Conservation (phyloP, 1,140 invertebrate genomes). For the Eriocheir sinensis region DNA sequence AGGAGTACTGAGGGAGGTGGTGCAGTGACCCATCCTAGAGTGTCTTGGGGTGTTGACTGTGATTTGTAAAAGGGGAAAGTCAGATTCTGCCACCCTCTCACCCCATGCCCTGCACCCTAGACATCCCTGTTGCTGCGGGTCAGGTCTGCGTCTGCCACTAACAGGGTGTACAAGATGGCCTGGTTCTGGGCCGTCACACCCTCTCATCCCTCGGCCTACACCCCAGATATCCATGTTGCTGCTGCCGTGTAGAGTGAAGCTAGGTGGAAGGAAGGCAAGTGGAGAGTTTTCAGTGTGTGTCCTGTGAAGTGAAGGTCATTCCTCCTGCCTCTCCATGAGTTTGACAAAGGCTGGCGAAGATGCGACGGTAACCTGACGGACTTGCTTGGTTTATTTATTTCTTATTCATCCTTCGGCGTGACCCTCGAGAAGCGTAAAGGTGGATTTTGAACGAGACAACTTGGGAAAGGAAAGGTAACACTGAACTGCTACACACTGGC, state of each 20-base stretch:
- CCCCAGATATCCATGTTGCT: neutral
- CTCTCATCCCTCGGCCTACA: neutral
- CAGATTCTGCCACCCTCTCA: too few species aligned
- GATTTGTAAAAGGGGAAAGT: too few species aligned
- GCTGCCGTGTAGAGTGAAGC: neutral
- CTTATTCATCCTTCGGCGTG: neutral
- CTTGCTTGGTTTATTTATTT: neutral
- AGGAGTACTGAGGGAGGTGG: slow-evolving; percentile 76
- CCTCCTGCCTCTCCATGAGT: neutral
- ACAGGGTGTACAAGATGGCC: too few species aligned
- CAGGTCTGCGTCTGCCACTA: too few species aligned
- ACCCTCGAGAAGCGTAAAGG: too few species aligned
- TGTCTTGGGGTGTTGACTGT: neutral
- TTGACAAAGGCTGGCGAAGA: neutral
- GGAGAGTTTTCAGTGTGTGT: too few species aligned
- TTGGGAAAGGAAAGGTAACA: too few species aligned
- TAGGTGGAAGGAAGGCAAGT: neutral
- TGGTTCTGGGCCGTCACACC: too few species aligned
- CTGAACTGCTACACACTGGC: neutral
- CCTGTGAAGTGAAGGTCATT: neutral
- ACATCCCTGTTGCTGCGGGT: neutral
- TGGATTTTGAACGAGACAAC: neutral
- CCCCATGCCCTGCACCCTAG: neutral
- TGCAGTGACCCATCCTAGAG: too few species aligned
- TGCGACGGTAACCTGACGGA: neutral